Evolutionary conservation across 2,888 invertebrate genomes (phyloP).

Genomic region (Euphydryas editha): DNA sequence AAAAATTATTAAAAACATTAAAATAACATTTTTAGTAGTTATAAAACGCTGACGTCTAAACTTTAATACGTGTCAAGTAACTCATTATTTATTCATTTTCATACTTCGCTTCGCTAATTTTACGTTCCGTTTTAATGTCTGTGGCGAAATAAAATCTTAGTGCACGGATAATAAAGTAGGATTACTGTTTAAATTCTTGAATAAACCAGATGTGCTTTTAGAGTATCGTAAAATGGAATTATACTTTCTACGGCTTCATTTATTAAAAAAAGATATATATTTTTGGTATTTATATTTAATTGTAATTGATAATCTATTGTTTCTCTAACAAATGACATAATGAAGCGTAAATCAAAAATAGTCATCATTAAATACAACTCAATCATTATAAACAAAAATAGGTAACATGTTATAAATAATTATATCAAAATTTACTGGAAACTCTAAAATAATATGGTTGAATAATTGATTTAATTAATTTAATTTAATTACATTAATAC

Average conservation of each 20-base stretch:
- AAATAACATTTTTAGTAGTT: slow-evolving; percentile 43
- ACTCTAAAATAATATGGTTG: too few relatives aligned
- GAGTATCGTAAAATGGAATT: slow-evolving; percentile 25
- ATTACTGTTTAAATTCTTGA: slow-evolving; percentile 21
- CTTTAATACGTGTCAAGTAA: slow-evolving; percentile 67
- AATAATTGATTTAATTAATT: too few relatives aligned
- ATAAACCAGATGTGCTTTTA: slow-evolving; percentile 29
- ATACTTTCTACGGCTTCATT: background rate
- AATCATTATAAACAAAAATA: too few relatives aligned
- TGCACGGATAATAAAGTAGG: slow-evolving; percentile 32
- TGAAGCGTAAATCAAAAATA: too few relatives aligned
- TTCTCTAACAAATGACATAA: too few relatives aligned
- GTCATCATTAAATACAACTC: too few relatives aligned
- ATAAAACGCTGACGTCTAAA: slow-evolving; percentile 53
- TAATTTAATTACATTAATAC: too few relatives aligned
- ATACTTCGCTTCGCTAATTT: slow-evolving; percentile 70
- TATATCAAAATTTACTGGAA: too few relatives aligned
- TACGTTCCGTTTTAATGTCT: slow-evolving; percentile 54
- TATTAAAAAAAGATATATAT: background rate
- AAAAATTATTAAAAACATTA: background rate
- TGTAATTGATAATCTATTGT: too few relatives aligned
- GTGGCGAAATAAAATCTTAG: slow-evolving; percentile 55
- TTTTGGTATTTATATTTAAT: too few relatives aligned
- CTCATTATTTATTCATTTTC: slow-evolving; percentile 77
- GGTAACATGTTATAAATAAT: too few relatives aligned